These are phyloP conservation scores for Nicator chloris DNA, from an alignment of 2,113 vertebrate species.

Conservation along the genomic window DNA sequence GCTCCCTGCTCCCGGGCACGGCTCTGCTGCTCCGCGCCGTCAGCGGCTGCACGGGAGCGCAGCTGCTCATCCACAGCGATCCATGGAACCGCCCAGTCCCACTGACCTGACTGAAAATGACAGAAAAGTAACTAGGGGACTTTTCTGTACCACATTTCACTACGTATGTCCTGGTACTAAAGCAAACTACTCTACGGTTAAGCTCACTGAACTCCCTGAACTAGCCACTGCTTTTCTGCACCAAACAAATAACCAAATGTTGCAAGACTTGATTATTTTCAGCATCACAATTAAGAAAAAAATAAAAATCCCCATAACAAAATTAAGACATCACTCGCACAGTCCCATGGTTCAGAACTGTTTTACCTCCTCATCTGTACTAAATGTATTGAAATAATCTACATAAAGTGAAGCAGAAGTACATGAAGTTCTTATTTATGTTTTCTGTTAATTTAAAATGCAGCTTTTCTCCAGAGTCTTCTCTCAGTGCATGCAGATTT, in stretches of 20 bases:
- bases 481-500: background rate
- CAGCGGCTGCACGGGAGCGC: too few relatives aligned
- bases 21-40: too few relatives aligned
- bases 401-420: background rate
- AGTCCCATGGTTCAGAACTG: background rate
- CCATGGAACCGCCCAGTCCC: too few relatives aligned
- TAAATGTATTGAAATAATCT: background rate
- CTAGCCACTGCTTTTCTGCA: background rate
- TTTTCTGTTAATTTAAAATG: background rate
- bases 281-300: background rate
- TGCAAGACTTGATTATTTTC: background rate
- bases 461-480: background rate
- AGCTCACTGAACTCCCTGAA: background rate
- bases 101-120: too few relatives aligned
- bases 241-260: background rate
- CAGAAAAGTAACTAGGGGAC: too few relatives aligned
- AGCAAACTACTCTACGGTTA: background rate
- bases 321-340: background rate
- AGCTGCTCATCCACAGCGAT: too few relatives aligned
- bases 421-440: background rate
- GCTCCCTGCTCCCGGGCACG: too few relatives aligned
- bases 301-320: rapidly evolving
- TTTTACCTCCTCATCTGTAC: background rate
- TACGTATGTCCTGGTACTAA: background rate
- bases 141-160: background rate